These are phyloP conservation scores for Hemiprocne comata DNA, from an alignment of 2,113 vertebrate species.

Conservation along the genomic window DNA sequence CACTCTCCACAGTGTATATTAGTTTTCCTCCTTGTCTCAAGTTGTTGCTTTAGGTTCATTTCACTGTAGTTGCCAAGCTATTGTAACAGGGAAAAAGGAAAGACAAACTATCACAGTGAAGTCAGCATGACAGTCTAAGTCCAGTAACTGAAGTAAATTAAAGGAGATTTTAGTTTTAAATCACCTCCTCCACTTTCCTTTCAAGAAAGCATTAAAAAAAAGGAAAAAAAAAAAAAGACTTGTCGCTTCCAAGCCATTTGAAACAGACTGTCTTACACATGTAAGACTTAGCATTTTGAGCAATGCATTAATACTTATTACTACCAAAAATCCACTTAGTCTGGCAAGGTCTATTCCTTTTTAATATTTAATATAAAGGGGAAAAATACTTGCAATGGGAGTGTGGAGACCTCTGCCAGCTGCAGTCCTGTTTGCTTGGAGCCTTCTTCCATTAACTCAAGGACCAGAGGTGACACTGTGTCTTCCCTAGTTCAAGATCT, in stretches of 20 bases:
- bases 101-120: conserved; percentile 40
- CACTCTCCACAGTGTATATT: neutral
- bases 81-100: neutral
- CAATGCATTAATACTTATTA: neutral
- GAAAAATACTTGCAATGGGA: neutral
- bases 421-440: neutral
- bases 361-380: neutral
- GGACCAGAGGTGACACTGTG: neutral
- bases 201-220: neutral
- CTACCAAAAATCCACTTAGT: neutral
- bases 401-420: neutral
- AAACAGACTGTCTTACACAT: neutral
- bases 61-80: conserved; percentile 36
- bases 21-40: conserved; percentile 47
- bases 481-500: neutral
- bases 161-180: conserved; percentile 39
- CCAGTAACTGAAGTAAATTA: conserved; percentile 28
- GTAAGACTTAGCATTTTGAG: neutral
- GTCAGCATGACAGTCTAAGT: conserved; percentile 27
- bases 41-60: conserved; percentile 48
- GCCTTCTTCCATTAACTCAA: neutral
- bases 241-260: neutral
- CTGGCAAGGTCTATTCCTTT: neutral
- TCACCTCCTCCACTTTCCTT: neutral
- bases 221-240: neutral